These are phyloP conservation scores for Diadema setosum DNA, from an alignment of 35 echinoderm and acorn worm species.

Conservation along the genomic window DNA sequence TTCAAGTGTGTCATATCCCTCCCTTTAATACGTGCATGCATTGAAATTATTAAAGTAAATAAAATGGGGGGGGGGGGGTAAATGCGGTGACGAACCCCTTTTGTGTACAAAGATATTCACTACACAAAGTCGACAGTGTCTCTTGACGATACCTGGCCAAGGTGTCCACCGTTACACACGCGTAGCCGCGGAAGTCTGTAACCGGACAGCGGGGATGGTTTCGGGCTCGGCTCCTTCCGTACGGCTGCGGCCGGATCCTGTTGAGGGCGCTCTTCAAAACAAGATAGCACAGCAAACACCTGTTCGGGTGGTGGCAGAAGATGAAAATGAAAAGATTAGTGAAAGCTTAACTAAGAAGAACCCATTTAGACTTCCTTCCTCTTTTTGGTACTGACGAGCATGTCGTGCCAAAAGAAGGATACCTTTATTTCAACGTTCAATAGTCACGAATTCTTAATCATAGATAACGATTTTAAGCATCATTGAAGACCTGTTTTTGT, in stretches of 20 bases:
- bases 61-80: not conserved
- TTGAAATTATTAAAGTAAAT: not conserved
- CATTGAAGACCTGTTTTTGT: too few species aligned
- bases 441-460: too few species aligned
- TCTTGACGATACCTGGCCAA: not conserved
- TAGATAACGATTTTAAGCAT: too few species aligned
- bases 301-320: too few species aligned
- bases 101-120: not conserved
- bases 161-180: not conserved
- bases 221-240: not conserved
- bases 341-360: too few species aligned
- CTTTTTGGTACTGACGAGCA: too few species aligned
- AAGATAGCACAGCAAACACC: not conserved
- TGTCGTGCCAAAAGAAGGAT: too few species aligned
- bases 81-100: not conserved
- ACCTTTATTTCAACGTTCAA: too few species aligned
- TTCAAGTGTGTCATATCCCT: too few species aligned
- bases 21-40: not conserved
- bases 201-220: not conserved
- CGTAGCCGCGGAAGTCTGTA: not conserved
- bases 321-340: too few species aligned
- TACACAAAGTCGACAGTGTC: not conserved
- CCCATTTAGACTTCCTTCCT: too few species aligned
- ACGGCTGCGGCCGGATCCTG: not conserved
- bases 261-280: constrained; percentile 27